These are phyloP conservation scores for Chironomus riparius DNA, from an alignment of 2,888 invertebrate species.

Conservation along the genomic window DNA sequence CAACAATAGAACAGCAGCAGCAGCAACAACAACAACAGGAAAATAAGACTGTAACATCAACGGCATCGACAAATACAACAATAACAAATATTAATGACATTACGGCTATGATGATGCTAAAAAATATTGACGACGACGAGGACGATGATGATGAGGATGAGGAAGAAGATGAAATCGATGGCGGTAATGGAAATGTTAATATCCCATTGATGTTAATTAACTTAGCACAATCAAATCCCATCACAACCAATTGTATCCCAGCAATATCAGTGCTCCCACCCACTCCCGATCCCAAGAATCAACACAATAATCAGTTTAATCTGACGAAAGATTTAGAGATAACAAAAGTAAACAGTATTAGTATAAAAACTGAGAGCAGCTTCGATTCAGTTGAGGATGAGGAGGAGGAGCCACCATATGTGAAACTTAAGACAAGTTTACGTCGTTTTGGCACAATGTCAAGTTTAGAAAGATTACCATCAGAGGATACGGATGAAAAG, in stretches of 20 bases:
- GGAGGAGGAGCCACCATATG: conserved; percentile 65
- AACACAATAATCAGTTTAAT: conserved; percentile 20
- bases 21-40: neutral
- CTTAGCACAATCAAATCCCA: conserved; percentile 46
- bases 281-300: conserved; percentile 52
- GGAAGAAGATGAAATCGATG: conserved; percentile 32
- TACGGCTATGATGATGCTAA: no score
- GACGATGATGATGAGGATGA: no score
- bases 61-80: neutral
- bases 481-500: conserved; percentile 50
- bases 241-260: conserved; percentile 48
- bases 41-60: conserved; percentile 7
- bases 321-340: conserved; percentile 17
- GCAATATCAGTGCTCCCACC: conserved; percentile 68
- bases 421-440: conserved; percentile 49
- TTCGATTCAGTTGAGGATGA: conserved; percentile 55
- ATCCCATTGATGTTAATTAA: conserved; percentile 61
- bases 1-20: neutral
- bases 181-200: conserved; percentile 46
- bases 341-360: conserved; percentile 30
- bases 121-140: no score
- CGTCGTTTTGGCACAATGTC: conserved; percentile 61
- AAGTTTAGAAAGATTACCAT: conserved; percentile 59
- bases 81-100: neutral
- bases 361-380: conserved; percentile 45